These are phyloP conservation scores for Anguilla anguilla DNA, from an alignment of 2,797 vertebrate genomes.

Conservation along the genomic window DNA sequence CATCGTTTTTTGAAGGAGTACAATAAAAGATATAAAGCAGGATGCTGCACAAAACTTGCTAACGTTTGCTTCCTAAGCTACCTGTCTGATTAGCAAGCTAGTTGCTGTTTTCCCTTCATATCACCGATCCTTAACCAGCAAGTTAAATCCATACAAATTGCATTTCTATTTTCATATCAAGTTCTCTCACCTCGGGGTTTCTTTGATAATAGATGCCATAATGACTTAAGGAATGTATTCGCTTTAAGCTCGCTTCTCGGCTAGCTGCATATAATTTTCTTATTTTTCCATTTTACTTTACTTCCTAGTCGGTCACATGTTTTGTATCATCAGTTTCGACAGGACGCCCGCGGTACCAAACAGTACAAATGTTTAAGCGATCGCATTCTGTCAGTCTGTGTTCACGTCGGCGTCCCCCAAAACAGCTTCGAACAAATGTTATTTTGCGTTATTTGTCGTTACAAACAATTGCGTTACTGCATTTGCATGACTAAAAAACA, in stretches of 20 bases:
- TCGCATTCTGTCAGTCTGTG: constrained; percentile 1
- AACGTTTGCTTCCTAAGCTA: background rate
- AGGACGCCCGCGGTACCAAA: background rate
- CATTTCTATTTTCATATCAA: background rate
- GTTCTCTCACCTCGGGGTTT: constrained; percentile 70
- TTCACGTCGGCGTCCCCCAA: background rate
- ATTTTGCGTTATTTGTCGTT: background rate
- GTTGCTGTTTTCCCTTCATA: background rate
- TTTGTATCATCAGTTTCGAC: constrained; percentile 11
- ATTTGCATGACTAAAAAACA: background rate
- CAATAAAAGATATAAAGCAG: background rate
- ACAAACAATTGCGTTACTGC: background rate
- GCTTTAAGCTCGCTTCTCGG: background rate
- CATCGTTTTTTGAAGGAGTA: background rate
- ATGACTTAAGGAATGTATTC: background rate
- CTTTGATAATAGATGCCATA: constrained; percentile 74
- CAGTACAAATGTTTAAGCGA: background rate
- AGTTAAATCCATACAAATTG: background rate
- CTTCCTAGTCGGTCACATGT: constrained; percentile 39
- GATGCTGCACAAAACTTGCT: background rate
- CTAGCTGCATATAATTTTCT: background rate
- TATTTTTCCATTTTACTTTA: constrained; percentile 15
- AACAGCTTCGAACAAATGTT: background rate
- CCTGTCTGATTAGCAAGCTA: background rate
- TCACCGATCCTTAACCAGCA: background rate